Evolutionary conservation across 2,797 vertebrate genomes (phyloP), one percentile per base, ranked within the genome.

Genomic region (Phalanger gymnotis): DNA sequence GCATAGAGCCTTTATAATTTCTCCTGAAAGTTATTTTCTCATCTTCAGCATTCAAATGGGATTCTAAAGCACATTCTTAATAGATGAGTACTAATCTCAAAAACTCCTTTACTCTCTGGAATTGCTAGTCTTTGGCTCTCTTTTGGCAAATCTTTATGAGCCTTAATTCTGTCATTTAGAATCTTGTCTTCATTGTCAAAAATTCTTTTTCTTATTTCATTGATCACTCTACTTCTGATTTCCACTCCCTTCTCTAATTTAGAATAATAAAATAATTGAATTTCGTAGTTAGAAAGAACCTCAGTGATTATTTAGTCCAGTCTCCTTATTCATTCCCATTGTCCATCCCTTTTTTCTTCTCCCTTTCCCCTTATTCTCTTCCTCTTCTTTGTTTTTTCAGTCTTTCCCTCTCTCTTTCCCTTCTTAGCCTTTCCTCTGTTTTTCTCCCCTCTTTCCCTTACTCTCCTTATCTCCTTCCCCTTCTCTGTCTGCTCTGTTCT

Each of bases 141-240:
- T 81, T 81, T 95, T 95, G 94, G 22, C 56, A 94, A 73, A 34
- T 51, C 19, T 91, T 57, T 55, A n/a, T 40, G 89, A 47, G 16
- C 40, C 27, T 34, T 91, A n/a, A 40, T 81, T 92, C 47, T 93
- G 51, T 25, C 94, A 47, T 13, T 94, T 89, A 93, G 34, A 92
- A 91, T 53, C 89, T 73, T 25, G 91, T 95, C 31, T 94, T 95
- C 57, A 28, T 30, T 25, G 34, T 91, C 91, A 52, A 4, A 14
- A 94, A 19, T 93, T 73, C n/a, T 92, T 47, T 92, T 89, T n/a
- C 57, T 96, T 87, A 16, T 92, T 96, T 96, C 30, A 91, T 19
- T 47, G 90, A 91, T 81, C 12, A 90, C 5, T 94, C 91, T 19
- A n/a, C 61, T 66, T 66, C 34, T 73, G 66, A 3, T 40, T 25